Evolutionary conservation across 2,888 invertebrate species (phyloP), one percentile per base, ranked within the genome.

Genomic region (Gnatocerus cornutus): DNA sequence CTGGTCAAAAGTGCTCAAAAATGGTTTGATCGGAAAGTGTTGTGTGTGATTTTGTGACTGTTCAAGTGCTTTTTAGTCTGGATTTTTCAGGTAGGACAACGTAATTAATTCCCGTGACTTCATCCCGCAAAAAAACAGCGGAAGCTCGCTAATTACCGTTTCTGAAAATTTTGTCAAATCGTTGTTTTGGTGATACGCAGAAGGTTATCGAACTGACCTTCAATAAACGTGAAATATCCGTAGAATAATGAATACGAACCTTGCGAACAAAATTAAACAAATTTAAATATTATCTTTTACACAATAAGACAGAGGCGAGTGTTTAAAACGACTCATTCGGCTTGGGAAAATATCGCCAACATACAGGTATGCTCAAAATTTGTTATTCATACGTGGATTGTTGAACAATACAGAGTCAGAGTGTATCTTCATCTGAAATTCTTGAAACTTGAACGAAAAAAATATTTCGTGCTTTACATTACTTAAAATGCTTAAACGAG

Each of bases 401-500:
- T 77, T 77, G 75, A 77, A 80, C 79, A 79, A 78, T 78, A 77
- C 76, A 67, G 75, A 80, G 79, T 78, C 81, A 81, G 78, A 81
- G 81, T 81, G 81, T 81, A 82, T 82, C 81, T 82, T 76, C 77
- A 81, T 82, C 81, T 82, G 71, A 78, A 79, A 81, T 82, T 79
- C 80, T 66, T 74, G 77, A 76, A 79, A 80, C 71, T 74, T 73
- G 55, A 61, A 14, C 21, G 30, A 74, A 79, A 79, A 80, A 78
- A 75, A 73, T 69, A 73, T 75, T 77, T 75, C 79, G 78, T 79
- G 79, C 78, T 77, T 77, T 76, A 80, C 79, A 79, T 80, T 78
- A 71, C 74, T 77, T 75, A 76, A 77, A 76, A 75, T 73, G 73
- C 75, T 75, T 66, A 67, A 73, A 73, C 73, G 69, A 69, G 71